These are phyloP conservation scores for Scylla paramamosain DNA, from an alignment of 1,140 invertebrate genomes.

Conservation along the genomic window DNA sequence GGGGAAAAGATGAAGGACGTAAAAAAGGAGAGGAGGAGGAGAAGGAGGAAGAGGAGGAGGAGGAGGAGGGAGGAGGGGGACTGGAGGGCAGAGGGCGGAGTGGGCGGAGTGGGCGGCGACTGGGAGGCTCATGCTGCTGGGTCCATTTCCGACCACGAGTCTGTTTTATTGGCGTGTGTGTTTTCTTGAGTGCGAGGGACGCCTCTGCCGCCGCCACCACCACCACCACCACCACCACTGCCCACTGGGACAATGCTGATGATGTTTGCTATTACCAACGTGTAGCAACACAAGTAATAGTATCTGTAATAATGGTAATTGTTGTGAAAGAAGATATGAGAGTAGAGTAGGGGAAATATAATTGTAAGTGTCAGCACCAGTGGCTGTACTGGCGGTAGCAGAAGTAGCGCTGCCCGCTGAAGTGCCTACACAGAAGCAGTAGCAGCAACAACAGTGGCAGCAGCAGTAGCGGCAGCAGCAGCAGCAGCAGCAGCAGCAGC, in stretches of 20 bases:
- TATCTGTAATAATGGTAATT: not conserved
- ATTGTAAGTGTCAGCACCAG: too few species aligned
- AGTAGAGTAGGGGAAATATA: too few species aligned
- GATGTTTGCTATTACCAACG: too few species aligned
- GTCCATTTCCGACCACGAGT: not conserved
- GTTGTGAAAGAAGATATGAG: not conserved
- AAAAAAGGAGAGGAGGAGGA: not conserved
- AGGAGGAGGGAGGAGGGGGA: not conserved
- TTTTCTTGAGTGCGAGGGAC: not conserved
- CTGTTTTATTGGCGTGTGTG: slow-evolving; percentile 11
- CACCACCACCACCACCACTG: not conserved
- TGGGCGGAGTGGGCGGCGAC: not conserved
- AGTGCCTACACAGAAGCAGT: too few species aligned
- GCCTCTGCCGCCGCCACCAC: not conserved
- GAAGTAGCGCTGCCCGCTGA: too few species aligned
- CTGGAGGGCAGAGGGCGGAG: not conserved
- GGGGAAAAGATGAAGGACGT: not conserved
- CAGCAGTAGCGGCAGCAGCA: too few species aligned
- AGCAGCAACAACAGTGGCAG: too few species aligned
- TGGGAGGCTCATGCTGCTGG: not conserved
- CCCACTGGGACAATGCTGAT: too few species aligned
- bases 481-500: too few species aligned
- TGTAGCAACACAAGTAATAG: not conserved
- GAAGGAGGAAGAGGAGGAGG: not conserved
- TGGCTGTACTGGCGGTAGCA: too few species aligned